phyloP scores from a whole-genome alignment of 2,113 vertebrate species.

The rat (Rattus norvegicus) region DNA sequence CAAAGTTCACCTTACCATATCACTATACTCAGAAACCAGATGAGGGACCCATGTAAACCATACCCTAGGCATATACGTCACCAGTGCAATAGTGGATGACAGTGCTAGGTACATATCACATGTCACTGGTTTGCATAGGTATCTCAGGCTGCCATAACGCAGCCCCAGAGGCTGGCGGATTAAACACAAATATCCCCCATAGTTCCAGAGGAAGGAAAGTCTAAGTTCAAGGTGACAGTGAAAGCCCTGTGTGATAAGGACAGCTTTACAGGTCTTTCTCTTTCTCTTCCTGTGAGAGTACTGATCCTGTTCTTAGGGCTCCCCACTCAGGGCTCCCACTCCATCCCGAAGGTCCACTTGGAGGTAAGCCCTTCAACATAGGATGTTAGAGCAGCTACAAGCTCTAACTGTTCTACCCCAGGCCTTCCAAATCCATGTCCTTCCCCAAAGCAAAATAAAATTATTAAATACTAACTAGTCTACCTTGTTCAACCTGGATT shows the following conservation, averaged over 20 bases:
- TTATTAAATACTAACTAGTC: background rate
- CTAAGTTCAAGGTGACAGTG: background rate
- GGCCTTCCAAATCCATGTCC: background rate
- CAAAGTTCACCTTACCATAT: background rate
- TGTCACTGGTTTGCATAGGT: background rate
- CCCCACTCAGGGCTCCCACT: background rate
- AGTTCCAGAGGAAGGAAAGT: background rate
- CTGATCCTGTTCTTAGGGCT: background rate
- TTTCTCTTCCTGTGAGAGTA: background rate
- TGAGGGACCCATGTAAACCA: background rate
- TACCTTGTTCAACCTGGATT: background rate
- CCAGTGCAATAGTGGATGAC: background rate
- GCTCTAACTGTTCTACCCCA: background rate
- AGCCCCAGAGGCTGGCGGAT: background rate
- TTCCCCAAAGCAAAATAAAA: background rate
- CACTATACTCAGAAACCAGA: background rate
- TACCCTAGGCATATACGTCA: background rate
- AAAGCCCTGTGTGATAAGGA: background rate
- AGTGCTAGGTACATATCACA: background rate
- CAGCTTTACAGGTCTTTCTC: background rate
- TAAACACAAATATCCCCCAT: background rate
- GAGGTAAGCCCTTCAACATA: background rate
- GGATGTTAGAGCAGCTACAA: background rate
- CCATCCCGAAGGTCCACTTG: background rate
- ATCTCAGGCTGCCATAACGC: background rate